phyloP scores from a whole-genome alignment of 1,140 invertebrate species.

The Xylocopa sonorina region DNA sequence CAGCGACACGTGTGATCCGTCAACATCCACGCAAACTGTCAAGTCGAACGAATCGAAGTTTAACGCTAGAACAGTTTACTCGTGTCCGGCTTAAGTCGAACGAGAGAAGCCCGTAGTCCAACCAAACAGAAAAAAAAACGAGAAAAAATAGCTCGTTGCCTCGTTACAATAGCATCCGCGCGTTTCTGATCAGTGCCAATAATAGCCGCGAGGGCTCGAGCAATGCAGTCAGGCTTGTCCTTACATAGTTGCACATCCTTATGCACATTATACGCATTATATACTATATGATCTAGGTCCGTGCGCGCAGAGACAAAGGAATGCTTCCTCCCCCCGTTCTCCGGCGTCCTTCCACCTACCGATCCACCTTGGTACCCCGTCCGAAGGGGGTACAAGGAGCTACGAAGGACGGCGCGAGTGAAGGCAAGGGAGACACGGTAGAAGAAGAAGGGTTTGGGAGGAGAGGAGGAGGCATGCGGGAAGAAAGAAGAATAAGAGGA shows the following conservation, averaged over 20 bases:
- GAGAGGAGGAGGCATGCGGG: slow-evolving; percentile 69
- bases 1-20: no score
- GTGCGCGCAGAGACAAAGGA: slow-evolving; percentile 80
- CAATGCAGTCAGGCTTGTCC: neutral
- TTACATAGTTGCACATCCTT: slow-evolving; percentile 35
- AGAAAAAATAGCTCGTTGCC: neutral
- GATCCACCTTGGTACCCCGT: slow-evolving; percentile 71
- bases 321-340: slow-evolving; percentile 70
- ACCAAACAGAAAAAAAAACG: no score
- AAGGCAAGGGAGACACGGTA: slow-evolving; percentile 58
- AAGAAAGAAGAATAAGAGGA: slow-evolving; percentile 79
- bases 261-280: slow-evolving; percentile 62
- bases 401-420: slow-evolving; percentile 63
- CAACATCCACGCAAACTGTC: no score
- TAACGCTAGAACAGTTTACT: no score
- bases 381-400: slow-evolving; percentile 69
- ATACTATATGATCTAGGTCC: slow-evolving; percentile 74
- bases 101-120: no score
- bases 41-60: no score
- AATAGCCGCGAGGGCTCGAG: neutral
- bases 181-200: neutral
- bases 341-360: slow-evolving; percentile 68
- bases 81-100: no score
- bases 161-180: neutral
- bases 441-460: slow-evolving; percentile 55